Conservation (phyloP, 2,888 invertebrate genomes). For the Abrostola triplasia region DNA sequence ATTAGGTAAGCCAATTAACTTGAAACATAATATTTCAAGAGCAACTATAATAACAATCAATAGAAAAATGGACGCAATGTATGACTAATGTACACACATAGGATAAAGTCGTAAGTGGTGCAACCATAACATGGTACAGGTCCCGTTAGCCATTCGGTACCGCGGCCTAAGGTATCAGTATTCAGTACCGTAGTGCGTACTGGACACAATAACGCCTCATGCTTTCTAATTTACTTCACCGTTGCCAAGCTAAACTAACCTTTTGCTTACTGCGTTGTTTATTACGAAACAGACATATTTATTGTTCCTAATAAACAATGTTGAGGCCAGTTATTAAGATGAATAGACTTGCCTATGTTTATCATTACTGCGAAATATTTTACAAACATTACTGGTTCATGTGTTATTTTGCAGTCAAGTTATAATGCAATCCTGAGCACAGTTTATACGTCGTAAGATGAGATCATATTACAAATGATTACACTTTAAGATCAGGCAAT, state of each 20-base stretch:
- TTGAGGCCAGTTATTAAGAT: slow-evolving; percentile 6
- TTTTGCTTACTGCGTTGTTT: slow-evolving; percentile 30
- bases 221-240: slow-evolving; percentile 60
- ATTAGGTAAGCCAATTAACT: no score
- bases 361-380: slow-evolving; percentile 15
- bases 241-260: slow-evolving; percentile 48
- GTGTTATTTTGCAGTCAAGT: slow-evolving; percentile 21
- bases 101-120: slow-evolving; percentile 5
- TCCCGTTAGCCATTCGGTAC: slow-evolving; percentile 41
- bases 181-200: slow-evolving; percentile 14
- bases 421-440: slow-evolving; percentile 28
- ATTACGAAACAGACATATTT: slow-evolving; percentile 27
- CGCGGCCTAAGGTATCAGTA: slow-evolving; percentile 7
- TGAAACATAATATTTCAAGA: no score
- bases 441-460: slow-evolving; percentile 15
- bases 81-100: background rate
- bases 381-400: slow-evolving; percentile 1
- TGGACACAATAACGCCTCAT: slow-evolving; percentile 48
- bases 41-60: no score
- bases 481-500: slow-evolving; percentile 5
- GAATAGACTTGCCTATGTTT: background rate
- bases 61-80: no score
- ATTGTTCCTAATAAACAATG: slow-evolving; percentile 19
- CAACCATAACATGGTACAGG: slow-evolving; percentile 6
- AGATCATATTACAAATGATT: slow-evolving; percentile 13